These are phyloP conservation scores for Mormyrus hasselquistii DNA, from an alignment of 2,797 vertebrate genomes.

Conservation along the genomic window DNA sequence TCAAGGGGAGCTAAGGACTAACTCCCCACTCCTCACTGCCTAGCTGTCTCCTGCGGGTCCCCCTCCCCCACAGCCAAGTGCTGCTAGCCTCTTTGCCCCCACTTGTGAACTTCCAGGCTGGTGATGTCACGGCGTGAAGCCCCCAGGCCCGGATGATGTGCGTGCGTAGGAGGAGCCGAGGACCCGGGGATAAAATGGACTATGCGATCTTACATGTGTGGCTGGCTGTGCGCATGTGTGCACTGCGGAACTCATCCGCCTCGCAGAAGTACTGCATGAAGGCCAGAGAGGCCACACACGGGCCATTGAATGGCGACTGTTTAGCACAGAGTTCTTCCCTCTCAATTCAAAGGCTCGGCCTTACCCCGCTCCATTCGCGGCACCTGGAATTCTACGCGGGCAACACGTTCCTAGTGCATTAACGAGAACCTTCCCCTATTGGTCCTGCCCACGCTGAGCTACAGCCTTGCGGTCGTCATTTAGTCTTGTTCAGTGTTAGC, in stretches of 20 bases:
- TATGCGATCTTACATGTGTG: not conserved
- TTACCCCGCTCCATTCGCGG: not conserved
- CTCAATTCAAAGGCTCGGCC: not conserved
- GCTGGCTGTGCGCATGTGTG: not conserved
- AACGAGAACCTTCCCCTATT: not conserved
- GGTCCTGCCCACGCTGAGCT: not conserved
- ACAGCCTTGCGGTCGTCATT: not conserved
- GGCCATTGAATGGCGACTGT: not conserved
- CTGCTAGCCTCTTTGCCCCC: not conserved
- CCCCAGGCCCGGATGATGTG: not conserved
- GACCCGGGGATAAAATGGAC: not conserved
- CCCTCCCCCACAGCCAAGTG: not conserved
- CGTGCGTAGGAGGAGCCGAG: not conserved
- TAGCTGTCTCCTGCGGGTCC: not conserved
- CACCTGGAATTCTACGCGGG: not conserved
- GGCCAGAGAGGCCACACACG: not conserved
- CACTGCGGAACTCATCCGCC: not conserved
- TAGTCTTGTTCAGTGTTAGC: not conserved
- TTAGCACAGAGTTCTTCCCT: not conserved
- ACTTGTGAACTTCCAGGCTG: not conserved
- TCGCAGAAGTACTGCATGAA: not conserved
- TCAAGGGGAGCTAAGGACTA: not conserved
- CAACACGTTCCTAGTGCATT: not conserved
- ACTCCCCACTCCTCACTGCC: not conserved
- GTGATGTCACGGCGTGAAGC: not conserved